Evolutionary conservation across 2,797 vertebrate species (phyloP).

Genomic region (Nothura maculosa): DNA sequence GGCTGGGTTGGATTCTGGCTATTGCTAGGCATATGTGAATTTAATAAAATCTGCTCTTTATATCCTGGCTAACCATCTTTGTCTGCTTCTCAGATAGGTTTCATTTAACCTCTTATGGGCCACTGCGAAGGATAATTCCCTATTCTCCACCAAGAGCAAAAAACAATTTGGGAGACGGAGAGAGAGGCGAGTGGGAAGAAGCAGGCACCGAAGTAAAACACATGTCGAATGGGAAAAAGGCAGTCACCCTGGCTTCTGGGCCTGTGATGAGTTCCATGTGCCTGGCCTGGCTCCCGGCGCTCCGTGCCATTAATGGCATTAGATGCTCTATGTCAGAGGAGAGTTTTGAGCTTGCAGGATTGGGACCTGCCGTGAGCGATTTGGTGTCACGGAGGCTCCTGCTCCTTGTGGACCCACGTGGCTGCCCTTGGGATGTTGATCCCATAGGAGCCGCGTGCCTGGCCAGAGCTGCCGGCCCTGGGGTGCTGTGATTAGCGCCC

Average conservation of each 20-base stretch:
- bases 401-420: not conserved
- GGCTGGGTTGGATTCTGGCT: not conserved
- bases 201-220: slow-evolving; percentile 52
- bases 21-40: not conserved
- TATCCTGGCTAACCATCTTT: not conserved
- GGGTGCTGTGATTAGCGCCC: not conserved
- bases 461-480: not conserved
- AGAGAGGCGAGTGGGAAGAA: slow-evolving; percentile 34
- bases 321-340: slow-evolving; percentile 7
- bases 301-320: slow-evolving; percentile 68
- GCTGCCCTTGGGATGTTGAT: not conserved
- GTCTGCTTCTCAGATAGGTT: not conserved
- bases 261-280: slow-evolving; percentile 69
- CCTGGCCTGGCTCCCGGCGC: slow-evolving; percentile 2
- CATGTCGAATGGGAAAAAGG: slow-evolving; percentile 54
- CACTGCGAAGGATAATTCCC: not conserved
- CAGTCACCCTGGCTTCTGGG: slow-evolving; percentile 47
- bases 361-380: not conserved
- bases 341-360: slow-evolving; percentile 1
- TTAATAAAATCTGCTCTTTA: slow-evolving; percentile 6
- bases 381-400: not conserved
- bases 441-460: not conserved
- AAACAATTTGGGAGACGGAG: not conserved
- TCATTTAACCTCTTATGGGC: not conserved
- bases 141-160: not conserved